Evolutionary conservation across 2,113 vertebrate species (phyloP).

Genomic region (Sminthopsis crassicaudata): DNA sequence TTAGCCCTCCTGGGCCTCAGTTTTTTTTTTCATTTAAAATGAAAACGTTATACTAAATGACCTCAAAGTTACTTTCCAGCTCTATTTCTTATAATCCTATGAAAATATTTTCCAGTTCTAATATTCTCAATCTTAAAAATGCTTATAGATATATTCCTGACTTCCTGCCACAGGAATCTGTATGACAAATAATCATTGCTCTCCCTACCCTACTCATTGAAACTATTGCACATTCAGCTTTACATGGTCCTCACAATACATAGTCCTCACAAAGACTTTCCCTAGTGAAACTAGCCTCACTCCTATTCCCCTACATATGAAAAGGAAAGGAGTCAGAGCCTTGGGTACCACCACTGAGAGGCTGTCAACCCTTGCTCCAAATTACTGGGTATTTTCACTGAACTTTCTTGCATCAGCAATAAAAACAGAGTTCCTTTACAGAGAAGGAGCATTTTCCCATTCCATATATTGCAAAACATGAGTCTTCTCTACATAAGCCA

Average conservation of each 20-base stretch:
- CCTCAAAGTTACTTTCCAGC: background rate
- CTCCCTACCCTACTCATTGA: background rate
- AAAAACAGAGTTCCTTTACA: background rate
- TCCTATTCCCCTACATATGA: background rate
- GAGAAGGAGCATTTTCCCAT: background rate
- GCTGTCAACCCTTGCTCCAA: background rate
- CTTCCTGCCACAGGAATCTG: background rate
- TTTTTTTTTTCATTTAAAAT: background rate
- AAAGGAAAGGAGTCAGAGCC: background rate
- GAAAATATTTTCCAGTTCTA: background rate
- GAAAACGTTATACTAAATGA: background rate
- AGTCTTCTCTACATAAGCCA: background rate
- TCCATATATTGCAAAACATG: background rate
- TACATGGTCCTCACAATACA: background rate
- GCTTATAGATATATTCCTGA: background rate
- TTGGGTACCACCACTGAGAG: background rate
- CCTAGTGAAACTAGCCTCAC: background rate
- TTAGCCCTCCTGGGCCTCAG: background rate
- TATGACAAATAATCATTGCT: background rate
- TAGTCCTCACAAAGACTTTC: background rate
- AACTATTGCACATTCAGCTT: background rate
- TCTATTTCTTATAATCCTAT: background rate
- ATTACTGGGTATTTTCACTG: background rate
- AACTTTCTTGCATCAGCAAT: background rate
- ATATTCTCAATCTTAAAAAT: background rate